Percentiles rank a stretch among this genome's conserved stretches.
Conservation (phyloP, 2,797 vertebrate species). For the Strix occidentalis region DNA sequence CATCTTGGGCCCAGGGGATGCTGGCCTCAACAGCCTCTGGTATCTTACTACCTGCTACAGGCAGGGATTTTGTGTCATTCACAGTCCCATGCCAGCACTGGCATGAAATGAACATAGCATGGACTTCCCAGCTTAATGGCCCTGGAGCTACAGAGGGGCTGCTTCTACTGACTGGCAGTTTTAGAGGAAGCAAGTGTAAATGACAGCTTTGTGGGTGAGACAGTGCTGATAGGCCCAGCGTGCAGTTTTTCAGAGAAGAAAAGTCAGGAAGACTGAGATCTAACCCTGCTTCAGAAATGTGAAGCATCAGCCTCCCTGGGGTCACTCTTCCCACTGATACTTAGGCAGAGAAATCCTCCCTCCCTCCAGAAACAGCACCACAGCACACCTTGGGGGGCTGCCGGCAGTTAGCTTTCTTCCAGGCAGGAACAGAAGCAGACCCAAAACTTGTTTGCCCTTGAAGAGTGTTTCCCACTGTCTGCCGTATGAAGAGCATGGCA, state of each 20-base stretch:
- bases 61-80: background rate
- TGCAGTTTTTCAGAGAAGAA: background rate
- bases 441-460: conserved; percentile 79
- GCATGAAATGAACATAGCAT: fast-evolving
- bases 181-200: background rate
- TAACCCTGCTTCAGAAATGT: background rate
- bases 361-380: background rate
- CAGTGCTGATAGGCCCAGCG: background rate
- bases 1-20: fast-evolving
- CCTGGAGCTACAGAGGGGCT: background rate
- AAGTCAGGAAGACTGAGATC: background rate
- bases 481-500: conserved; percentile 71
- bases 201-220: fast-evolving
- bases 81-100: background rate
- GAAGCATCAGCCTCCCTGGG: background rate
- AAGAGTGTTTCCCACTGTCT: conserved; percentile 73
- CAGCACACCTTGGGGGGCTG: background rate
- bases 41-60: background rate
- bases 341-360: background rate
- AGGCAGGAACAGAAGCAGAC: conserved; percentile 75
- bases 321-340: background rate
- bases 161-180: background rate
- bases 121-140: background rate
- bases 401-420: conserved; percentile 74
- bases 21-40: background rate